These are phyloP conservation scores for Sminthopsis crassicaudata DNA, from an alignment of 2,113 vertebrate species.

Conservation along the genomic window DNA sequence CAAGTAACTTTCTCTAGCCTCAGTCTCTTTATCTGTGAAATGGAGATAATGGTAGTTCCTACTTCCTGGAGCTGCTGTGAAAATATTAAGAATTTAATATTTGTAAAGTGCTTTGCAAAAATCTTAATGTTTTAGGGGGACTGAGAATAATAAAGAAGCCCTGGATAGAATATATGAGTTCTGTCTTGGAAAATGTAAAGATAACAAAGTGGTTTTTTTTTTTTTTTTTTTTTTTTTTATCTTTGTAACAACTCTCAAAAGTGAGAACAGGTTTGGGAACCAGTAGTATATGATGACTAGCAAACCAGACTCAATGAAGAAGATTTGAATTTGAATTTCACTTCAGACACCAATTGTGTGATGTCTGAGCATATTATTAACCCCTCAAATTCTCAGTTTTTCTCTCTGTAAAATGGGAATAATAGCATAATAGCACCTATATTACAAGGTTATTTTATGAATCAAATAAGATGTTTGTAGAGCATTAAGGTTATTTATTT, in stretches of 20 bases:
- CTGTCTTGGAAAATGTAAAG: neutral
- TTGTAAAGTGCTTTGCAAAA: neutral
- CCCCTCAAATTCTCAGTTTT: neutral
- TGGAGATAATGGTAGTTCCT: neutral
- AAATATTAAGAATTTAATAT: neutral
- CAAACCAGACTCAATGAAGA: neutral
- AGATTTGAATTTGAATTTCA: neutral
- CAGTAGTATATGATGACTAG: neutral
- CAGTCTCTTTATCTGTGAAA: neutral
- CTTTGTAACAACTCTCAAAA: neutral
- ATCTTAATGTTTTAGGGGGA: neutral
- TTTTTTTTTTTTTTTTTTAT: neutral
- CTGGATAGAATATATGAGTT: neutral
- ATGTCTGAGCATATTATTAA: neutral
- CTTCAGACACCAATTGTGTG: neutral
- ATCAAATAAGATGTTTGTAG: neutral
- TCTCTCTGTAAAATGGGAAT: neutral
- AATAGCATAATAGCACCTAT: neutral
- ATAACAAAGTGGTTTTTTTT: neutral
- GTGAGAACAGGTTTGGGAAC: neutral
- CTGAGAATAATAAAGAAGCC: neutral
- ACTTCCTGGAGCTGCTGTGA: neutral
- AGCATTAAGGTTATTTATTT: neutral
- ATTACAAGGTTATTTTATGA: neutral
- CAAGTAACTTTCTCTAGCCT: neutral